Evolutionary conservation across 2,113 vertebrate genomes (phyloP), one percentile per base, ranked within the genome.

Genomic region (Lampris incognitus): DNA sequence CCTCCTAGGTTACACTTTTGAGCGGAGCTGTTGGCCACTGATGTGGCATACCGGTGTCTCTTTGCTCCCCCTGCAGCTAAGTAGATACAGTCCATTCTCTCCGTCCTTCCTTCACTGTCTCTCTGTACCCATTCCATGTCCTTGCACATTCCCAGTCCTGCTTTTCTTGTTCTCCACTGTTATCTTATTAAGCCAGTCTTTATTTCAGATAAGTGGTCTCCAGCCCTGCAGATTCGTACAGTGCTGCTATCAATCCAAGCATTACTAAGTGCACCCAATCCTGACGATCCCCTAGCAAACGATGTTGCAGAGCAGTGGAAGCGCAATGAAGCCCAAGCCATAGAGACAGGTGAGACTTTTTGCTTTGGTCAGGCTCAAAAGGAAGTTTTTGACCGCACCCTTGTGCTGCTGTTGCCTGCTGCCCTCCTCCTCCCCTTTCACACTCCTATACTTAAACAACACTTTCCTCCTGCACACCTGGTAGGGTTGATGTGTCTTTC

Each of bases 301-400:
- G 98, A 99, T 80, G 97, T 99, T 91, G 98, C 97, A 74, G 97
- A 99, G 94, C 96, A 97, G 85, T 99, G 98, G 97, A 99, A 99
- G 96, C 93, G 92, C 94, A 97, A 95, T 82, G 98, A 99, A 97
- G 97, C 94, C 93, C 97, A 98, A 96, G 98, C 98, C 96, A 98
- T 99, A 96, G 97, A 98, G 94, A 99, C 95, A 95, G 98, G 98
- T 99, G 91, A 89, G 85, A 62, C 7, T 11, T 5, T 2, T 2
- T 0, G 7, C 13, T 60, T 46, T 46, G 44, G 44, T 7, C 44
- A 7, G 44, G 4, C 7, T 46, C 4, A 7, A 7, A 2, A 46
- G 4, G 44, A 7, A 7, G 44, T 4, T 4, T 46, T 46, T 46
- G 24, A 46, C 44, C 44, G 2, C 44, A 5, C 49, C 38, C 11